Evolutionary conservation across 1,140 invertebrate species (phyloP), one percentile per base, ranked within the genome.

Genomic region (Propsilocerus akamusi): DNA sequence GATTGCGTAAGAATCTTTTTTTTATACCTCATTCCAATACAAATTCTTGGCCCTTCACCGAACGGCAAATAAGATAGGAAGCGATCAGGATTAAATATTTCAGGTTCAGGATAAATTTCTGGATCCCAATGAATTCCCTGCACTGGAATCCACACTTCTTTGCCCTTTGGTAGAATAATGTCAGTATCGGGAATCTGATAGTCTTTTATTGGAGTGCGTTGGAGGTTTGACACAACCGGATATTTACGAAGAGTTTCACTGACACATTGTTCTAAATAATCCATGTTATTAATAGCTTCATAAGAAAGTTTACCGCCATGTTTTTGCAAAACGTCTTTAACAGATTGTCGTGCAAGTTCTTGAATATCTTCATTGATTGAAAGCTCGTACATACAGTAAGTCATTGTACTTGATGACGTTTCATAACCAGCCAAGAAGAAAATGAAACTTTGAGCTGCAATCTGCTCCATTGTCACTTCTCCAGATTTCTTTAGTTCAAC

Each of bases 61-160:
- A 86, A 86, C 2, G 80, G 77, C 14, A 84, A 67, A 55, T 74
- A 83, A 0, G 72, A 57, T 54, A 68, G 73, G 57, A 80, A 81
- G 49, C 78, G 63, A 53, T 80, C 75, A 0, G 78, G 78, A 55
- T 72, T 66, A 54, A 75, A 82, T 50, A 60, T 53, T 28, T 72
- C 59, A 4, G 78, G 74, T 41, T 79, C 64, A 0, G 68, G 65
- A 55, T 69, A 80, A 37, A 72, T 62, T 26, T 72, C 65, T 1
- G 67, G 58, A 51, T 72, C 70, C 10, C 66, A 58, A 48, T 77
- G 75, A 17, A 79, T 55, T 4, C 68, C 70, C 55, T 67, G 68
- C 1, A 71, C 64, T 20, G 70, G 69, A 46, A 78, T 67, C 7
- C 66, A 56, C 1, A 75, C 66, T 0, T 59, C 54, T 4, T 64